Evolutionary conservation across 2,113 vertebrate genomes (phyloP), one percentile per base, ranked within the genome.

Genomic region (Gymnogyps californianus): DNA sequence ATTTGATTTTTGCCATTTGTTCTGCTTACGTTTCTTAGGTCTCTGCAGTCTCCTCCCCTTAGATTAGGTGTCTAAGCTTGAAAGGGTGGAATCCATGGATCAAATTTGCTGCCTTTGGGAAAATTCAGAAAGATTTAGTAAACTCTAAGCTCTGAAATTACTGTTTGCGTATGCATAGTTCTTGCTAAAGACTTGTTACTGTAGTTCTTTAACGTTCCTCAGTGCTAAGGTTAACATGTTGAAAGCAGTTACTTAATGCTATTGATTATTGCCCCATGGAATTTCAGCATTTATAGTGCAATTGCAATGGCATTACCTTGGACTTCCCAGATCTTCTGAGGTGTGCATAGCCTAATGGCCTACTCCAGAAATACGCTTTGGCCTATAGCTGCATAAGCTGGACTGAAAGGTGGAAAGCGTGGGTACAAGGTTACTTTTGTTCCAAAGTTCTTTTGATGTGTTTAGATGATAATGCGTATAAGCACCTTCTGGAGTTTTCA

Each of bases 1-100:
- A 18, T 61, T 16, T 85, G 16, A 24, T 21, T 49, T 79, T 71
- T 79, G 13, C 31, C 6, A 4, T 62, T 83, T 55, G 21, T 86
- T 86, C 42, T 80, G 57, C 62, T 6, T 28, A 11, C 0, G 0
- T 58, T 44, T 67, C 0, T 1, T 66, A 13, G 26, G 31, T 70
- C 24, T 72, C 59, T 74, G 17, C 13, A 8, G 36, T 51, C 25
- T 88, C 14, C 26, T 77, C 31, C 57, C 29, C 14, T 34, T 22
- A 15, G 18, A 34, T 64, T 16, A 28, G 16, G 20, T 47, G 13
- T 59, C 16, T 75, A 6, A 54, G 28, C 51, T 71, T 44, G 66
- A 62, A 61, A 67, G 34, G 20, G 16, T 83, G 25, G 28, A 61
- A 62, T 59, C 52, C 15, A 8, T 70, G 29, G 26, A 36, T 59